Evolutionary conservation across 1,140 invertebrate genomes (phyloP), one percentile per base, ranked within the genome.

Genomic region (Copidosoma floridanum): DNA sequence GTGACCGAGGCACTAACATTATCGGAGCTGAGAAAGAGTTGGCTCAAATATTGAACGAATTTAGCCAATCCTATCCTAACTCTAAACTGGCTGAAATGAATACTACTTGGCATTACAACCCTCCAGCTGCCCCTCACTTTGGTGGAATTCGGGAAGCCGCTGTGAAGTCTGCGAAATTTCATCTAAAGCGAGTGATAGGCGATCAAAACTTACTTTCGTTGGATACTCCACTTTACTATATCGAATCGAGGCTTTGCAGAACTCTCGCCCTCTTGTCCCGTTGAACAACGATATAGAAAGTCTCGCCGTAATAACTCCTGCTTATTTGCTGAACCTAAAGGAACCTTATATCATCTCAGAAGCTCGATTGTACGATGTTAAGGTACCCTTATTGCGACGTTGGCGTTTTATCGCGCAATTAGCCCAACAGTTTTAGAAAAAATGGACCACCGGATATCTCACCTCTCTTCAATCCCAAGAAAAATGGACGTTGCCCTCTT

Each of bases 31-130:
- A n/a, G n/a, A n/a, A n/a, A n/a, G 78, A 40, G 70, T 68, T 44
- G 72, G 71, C 0, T 75, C 71, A 0, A 70, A 55, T 0, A 65
- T 67, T 14, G 18, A 44, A 2, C 60, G 68, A 0, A 62, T 57
- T 0, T 18, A 72, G 40, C 58, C 68, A 23, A 37, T 14, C 3
- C 12, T 44, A 1, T 27, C 50, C 1, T n/a, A 7, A 6, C 21
- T 43, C 24, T 4, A 29, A 5, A 51, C 8, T 12, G 3, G 16
- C 10, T 51, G 48, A 29, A 12, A 6, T 51, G 27, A 29, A 11
- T 10, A 27, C 7, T 29, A 24, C 6, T 29, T 16, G 6, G 11
- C 48, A 1, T 59, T 56, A 0, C n/a, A n/a, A n/a, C n/a, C n/a
- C n/a, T n/a, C n/a, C n/a, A n/a, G n/a, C n/a, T n/a, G n/a, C n/a